phyloP scores from a whole-genome alignment of 2,113 vertebrate species.

The Pholis gunnellus region DNA sequence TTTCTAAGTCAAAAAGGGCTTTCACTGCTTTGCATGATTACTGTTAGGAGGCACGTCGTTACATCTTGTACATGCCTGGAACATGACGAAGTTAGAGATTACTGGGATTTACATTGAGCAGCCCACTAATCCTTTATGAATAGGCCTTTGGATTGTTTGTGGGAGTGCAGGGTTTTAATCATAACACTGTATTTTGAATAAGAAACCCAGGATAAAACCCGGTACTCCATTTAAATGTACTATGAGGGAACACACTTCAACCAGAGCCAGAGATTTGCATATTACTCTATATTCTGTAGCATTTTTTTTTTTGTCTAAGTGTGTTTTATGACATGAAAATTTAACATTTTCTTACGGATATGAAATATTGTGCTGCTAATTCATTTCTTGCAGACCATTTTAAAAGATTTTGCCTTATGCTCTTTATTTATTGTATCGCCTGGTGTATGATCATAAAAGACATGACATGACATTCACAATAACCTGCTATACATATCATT shows the following conservation, averaged over 20 bases:
- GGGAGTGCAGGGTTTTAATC: constrained; percentile 28
- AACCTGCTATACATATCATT: neutral
- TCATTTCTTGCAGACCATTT: neutral
- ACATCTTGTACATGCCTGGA: neutral
- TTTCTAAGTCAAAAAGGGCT: neutral
- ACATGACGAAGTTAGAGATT: constrained; percentile 19
- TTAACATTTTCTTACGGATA: neutral
- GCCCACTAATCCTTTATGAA: constrained; percentile 36
- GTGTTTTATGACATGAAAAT: neutral
- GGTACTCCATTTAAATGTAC: neutral
- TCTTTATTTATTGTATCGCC: neutral
- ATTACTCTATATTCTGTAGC: neutral
- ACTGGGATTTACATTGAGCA: constrained; percentile 35
- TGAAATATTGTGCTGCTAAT: neutral
- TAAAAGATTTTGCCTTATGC: neutral
- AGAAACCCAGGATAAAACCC: constrained; percentile 1
- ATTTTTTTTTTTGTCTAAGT: neutral
- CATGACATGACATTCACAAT: neutral
- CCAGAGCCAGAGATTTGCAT: neutral
- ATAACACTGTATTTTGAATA: constrained; percentile 1
- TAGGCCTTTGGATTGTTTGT: constrained; percentile 7
- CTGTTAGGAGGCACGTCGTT: neutral
- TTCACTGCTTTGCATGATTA: neutral
- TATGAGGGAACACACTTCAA: neutral
- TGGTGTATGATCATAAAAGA: neutral